Percentiles rank a stretch among this genome's conserved stretches.
Evolutionary conservation across 1,140 invertebrate genomes (phyloP).

Genomic region (Melipona quadrifasciata): DNA sequence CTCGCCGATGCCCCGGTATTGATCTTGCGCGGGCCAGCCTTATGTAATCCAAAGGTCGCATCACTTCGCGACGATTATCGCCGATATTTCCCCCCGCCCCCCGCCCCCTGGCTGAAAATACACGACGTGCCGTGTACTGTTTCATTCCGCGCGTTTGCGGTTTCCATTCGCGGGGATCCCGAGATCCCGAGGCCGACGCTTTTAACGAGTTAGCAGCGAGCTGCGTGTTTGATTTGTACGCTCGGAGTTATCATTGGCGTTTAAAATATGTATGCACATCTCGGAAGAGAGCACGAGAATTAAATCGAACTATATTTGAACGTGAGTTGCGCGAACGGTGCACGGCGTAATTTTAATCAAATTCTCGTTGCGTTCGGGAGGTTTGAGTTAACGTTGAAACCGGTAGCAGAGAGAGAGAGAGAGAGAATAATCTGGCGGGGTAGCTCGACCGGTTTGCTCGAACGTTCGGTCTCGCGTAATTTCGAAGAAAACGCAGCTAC

Average conservation of each 20-base stretch:
- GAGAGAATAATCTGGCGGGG: not conserved
- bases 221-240: not conserved
- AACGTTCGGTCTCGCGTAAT: not conserved
- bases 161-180: not conserved
- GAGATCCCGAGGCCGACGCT: not conserved
- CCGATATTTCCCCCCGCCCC: not conserved
- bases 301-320: not conserved
- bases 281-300: not conserved
- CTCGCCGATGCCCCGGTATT: conserved; percentile 58
- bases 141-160: not conserved
- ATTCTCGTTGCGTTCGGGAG: not conserved
- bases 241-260: not conserved
- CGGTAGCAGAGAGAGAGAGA: not conserved
- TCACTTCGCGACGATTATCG: conserved; percentile 56
- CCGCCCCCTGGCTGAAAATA: not conserved
- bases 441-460: not conserved
- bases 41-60: conserved; percentile 60
- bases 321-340: not conserved
- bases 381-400: not conserved
- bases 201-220: not conserved
- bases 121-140: not conserved
- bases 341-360: not conserved
- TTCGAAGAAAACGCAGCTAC: not conserved
- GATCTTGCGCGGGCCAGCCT: conserved; percentile 55
- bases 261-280: not conserved